Evolutionary conservation across 1,140 invertebrate species (phyloP).

Genomic region (Lepidurus arcticus): DNA sequence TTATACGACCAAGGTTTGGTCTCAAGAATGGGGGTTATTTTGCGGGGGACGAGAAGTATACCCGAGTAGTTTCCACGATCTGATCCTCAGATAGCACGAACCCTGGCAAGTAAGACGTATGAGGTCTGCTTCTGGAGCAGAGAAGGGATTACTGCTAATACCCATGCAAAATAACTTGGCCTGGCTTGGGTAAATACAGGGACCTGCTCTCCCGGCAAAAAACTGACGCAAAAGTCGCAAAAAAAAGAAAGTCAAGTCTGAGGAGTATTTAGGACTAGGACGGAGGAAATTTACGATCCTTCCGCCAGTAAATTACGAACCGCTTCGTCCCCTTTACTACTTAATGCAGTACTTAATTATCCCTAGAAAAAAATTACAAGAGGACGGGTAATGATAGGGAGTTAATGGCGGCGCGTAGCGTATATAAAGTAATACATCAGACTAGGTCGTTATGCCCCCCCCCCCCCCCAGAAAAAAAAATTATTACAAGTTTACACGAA

Average conservation of each 20-base stretch:
- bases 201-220: background rate
- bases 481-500: background rate
- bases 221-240: background rate
- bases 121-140: background rate
- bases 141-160: background rate
- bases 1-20: background rate
- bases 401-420: background rate
- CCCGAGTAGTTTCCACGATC: background rate
- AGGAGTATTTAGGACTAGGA: background rate
- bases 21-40: background rate
- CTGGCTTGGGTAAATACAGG: background rate
- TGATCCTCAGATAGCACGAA: background rate
- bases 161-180: conserved; percentile 13
- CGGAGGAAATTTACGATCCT: background rate
- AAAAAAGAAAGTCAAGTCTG: background rate
- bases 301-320: background rate
- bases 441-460: background rate
- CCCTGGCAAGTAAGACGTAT: background rate
- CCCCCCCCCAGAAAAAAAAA: background rate
- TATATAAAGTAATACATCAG: background rate
- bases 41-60: background rate
- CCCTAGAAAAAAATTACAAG: background rate
- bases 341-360: conserved; percentile 6
- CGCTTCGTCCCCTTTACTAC: background rate
- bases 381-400: background rate